Evolutionary conservation across 2,113 vertebrate genomes (phyloP).

Genomic region (Malaclemys terrapin): DNA sequence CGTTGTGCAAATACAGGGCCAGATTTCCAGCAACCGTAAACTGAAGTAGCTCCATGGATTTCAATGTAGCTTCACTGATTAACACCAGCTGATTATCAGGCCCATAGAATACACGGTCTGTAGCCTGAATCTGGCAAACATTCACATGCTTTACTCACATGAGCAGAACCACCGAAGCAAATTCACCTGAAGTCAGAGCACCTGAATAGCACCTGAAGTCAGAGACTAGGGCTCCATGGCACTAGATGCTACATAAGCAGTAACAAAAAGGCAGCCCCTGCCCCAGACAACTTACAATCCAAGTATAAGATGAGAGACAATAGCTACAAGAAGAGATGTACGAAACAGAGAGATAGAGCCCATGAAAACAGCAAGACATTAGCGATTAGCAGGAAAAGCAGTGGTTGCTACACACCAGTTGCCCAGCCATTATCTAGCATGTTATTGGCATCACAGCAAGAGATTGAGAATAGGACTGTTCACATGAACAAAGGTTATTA

Average conservation of each 20-base stretch:
- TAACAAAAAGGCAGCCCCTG: neutral
- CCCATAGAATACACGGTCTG: fast-evolving
- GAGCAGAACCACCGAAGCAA: fast-evolving
- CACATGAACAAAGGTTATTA: neutral
- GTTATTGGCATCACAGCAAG: neutral
- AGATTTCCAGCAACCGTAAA: neutral
- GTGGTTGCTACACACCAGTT: neutral
- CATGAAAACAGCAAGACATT: neutral
- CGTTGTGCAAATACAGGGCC: fast-evolving
- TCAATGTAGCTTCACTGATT: fast-evolving
- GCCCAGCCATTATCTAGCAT: neutral
- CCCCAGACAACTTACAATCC: neutral
- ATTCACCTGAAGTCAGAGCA: too few relatives aligned
- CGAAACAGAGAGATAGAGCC: neutral
- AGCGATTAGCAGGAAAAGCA: neutral
- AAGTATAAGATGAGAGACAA: neutral
- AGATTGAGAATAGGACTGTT: neutral
- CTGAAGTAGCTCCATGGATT: fast-evolving
- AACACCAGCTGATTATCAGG: neutral
- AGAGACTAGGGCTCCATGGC: neutral
- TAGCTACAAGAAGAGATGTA: neutral
- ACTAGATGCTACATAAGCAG: neutral
- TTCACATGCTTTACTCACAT: neutral
- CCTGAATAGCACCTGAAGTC: neutral
- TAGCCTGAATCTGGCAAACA: neutral